phyloP scores from a whole-genome alignment of 2,113 vertebrate species.

The Casuarius casuarius region DNA sequence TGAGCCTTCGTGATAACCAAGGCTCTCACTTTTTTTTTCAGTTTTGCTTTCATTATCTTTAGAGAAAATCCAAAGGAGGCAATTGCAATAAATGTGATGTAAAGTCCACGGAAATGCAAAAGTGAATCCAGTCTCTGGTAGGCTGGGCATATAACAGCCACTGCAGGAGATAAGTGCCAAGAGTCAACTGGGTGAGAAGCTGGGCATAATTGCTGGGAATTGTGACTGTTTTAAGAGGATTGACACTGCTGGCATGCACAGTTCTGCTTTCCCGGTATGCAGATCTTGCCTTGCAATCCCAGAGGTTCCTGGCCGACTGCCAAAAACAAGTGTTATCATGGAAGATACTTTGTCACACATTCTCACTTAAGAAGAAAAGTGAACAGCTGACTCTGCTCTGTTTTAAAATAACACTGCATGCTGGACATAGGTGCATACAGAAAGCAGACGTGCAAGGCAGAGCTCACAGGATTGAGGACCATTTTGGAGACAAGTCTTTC shows the following conservation, averaged over 20 bases:
- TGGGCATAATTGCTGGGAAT: background rate
- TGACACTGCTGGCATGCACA: background rate
- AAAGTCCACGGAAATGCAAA: background rate
- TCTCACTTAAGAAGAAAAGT: background rate
- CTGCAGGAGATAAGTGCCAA: background rate
- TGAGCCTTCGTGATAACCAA: background rate
- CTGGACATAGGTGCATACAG: background rate
- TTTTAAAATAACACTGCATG: background rate
- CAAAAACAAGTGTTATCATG: background rate
- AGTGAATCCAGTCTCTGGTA: background rate
- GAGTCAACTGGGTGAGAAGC: background rate
- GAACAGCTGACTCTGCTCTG: background rate
- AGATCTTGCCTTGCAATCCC: background rate
- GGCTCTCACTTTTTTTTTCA: background rate
- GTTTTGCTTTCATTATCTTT: slow-evolving; percentile 36
- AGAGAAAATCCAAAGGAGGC: background rate
- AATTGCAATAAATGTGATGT: slow-evolving; percentile 10
- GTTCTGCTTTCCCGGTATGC: background rate
- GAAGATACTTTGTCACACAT: background rate
- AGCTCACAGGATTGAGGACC: background rate
- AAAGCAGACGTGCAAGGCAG: background rate
- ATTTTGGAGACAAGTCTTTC: background rate
- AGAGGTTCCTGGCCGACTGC: background rate
- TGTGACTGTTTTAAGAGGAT: background rate
- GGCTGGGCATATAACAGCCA: background rate